Evolutionary conservation across 2,888 invertebrate genomes (phyloP).

Genomic region (Mesorhabditis spiculigera): DNA sequence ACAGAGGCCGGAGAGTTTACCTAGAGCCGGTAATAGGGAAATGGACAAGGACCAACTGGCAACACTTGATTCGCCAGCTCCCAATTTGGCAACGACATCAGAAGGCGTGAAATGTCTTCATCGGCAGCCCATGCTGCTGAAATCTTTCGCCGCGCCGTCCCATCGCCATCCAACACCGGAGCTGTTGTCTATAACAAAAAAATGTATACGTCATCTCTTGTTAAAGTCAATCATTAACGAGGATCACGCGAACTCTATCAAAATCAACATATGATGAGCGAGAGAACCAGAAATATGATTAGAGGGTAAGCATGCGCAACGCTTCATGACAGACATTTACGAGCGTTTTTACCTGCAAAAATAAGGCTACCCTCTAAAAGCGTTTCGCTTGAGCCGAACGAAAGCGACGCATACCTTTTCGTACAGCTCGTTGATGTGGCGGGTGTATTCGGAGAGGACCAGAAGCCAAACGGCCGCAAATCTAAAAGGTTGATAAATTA

Average conservation of each 20-base stretch:
- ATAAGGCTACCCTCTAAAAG: not conserved
- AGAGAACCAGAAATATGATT: too few relatives aligned
- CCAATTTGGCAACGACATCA: constrained; percentile 78
- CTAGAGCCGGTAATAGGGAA: constrained; percentile 5
- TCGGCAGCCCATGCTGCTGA: constrained; percentile 87
- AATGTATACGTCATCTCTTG: too few relatives aligned
- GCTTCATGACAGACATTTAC: too few relatives aligned
- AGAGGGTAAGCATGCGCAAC: too few relatives aligned
- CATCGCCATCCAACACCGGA: constrained; percentile 8
- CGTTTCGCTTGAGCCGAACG: not conserved
- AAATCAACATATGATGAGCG: too few relatives aligned
- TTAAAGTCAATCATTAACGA: too few relatives aligned
- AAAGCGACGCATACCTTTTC: constrained; percentile 25
- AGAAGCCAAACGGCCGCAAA: constrained; percentile 57
- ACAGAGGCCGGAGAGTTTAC: constrained; percentile 23
- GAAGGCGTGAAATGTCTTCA: constrained; percentile 86
- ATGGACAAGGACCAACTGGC: too few relatives aligned
- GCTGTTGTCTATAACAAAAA: not conserved
- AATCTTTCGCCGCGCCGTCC: constrained; percentile 68
- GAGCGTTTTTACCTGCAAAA: too few relatives aligned
- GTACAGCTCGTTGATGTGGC: constrained; percentile 44
- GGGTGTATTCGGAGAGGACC: constrained; percentile 49
- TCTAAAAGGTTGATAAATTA: constrained; percentile 9
- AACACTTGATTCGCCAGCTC: constrained; percentile 35
- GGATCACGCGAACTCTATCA: too few relatives aligned